These are phyloP conservation scores for Chrosomus eos DNA, from an alignment of 2,797 vertebrate species.

Conservation along the genomic window DNA sequence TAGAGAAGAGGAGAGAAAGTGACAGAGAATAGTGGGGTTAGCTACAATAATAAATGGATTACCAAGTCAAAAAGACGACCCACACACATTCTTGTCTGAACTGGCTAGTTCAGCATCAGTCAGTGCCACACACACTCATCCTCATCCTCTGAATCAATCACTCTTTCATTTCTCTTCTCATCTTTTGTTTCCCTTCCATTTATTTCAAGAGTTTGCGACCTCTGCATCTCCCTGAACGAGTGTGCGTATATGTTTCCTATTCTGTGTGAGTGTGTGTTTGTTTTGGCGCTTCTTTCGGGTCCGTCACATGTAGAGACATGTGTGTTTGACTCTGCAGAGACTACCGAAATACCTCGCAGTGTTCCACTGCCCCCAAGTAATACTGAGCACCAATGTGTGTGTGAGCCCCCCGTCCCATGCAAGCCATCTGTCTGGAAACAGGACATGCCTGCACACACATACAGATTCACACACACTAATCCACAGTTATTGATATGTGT, in stretches of 20 bases:
- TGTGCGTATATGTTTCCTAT: slow-evolving; percentile 44
- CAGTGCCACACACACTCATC: not conserved
- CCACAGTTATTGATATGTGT: slow-evolving; percentile 24
- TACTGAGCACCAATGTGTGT: slow-evolving; percentile 28
- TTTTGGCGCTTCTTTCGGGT: slow-evolving; percentile 39
- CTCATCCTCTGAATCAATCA: slow-evolving; percentile 8
- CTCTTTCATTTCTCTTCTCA: slow-evolving; percentile 56
- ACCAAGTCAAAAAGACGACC: slow-evolving; percentile 12
- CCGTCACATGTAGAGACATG: slow-evolving; percentile 66
- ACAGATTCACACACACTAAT: slow-evolving; percentile 8
- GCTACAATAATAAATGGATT: slow-evolving; percentile 6
- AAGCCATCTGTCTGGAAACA: slow-evolving; percentile 60
- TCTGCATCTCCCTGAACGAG: slow-evolving; percentile 26
- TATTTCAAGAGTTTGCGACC: slow-evolving; percentile 29
- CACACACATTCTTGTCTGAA: slow-evolving; percentile 17
- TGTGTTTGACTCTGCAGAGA: slow-evolving; percentile 55
- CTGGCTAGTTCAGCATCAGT: slow-evolving; percentile 46
- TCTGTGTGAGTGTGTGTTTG: slow-evolving; percentile 37
- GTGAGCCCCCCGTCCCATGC: not conserved
- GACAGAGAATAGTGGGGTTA: slow-evolving; percentile 8
- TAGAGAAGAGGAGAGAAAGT: slow-evolving; percentile 22
- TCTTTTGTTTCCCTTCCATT: slow-evolving; percentile 43
- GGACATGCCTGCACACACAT: slow-evolving; percentile 13
- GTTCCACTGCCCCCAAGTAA: slow-evolving; percentile 66
- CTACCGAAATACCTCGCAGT: slow-evolving; percentile 58